Percentiles rank a stretch among this genome's conserved stretches.
Evolutionary conservation across 2,113 vertebrate genomes (phyloP).

Genomic region (Lycaon pictus): DNA sequence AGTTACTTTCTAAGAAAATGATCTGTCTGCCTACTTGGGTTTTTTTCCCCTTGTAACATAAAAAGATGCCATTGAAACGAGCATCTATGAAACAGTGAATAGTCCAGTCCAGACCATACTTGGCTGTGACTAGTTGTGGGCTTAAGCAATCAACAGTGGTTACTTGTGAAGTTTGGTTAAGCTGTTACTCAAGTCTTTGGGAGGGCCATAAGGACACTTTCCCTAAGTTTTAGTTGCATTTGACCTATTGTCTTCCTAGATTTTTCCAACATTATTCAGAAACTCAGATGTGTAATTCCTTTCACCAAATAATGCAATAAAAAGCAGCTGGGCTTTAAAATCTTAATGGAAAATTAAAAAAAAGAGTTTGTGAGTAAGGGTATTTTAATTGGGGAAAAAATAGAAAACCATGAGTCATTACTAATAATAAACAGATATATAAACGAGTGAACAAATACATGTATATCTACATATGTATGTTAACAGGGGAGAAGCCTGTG

Average conservation of each 20-base stretch:
- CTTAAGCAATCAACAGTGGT: background rate
- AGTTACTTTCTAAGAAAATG: slow-evolving; percentile 29
- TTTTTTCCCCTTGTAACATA: background rate
- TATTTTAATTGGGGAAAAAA: slow-evolving; percentile 34
- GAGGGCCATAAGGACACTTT: background rate
- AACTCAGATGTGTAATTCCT: slow-evolving; percentile 40
- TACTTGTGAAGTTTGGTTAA: background rate
- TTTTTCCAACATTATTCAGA: slow-evolving; percentile 54
- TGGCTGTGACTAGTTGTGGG: background rate
- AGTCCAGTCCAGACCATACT: background rate
- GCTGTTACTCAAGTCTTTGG: background rate
- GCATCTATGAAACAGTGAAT: background rate
- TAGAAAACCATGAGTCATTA: background rate
- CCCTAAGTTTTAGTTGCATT: slow-evolving; percentile 25
- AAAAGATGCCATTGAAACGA: slow-evolving; percentile 38
- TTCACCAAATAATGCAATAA: background rate
- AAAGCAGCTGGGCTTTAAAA: background rate
- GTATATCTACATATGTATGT: background rate
- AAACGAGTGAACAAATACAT: background rate
- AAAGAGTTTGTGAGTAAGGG: background rate
- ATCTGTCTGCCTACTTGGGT: background rate
- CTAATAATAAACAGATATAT: background rate
- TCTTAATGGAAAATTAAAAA: background rate
- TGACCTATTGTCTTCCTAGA: slow-evolving; percentile 38
- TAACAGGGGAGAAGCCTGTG: background rate